Base-by-base conservation (phyloP, 2,797 vertebrate species). In the Sylvilagus floridanus region DNA sequence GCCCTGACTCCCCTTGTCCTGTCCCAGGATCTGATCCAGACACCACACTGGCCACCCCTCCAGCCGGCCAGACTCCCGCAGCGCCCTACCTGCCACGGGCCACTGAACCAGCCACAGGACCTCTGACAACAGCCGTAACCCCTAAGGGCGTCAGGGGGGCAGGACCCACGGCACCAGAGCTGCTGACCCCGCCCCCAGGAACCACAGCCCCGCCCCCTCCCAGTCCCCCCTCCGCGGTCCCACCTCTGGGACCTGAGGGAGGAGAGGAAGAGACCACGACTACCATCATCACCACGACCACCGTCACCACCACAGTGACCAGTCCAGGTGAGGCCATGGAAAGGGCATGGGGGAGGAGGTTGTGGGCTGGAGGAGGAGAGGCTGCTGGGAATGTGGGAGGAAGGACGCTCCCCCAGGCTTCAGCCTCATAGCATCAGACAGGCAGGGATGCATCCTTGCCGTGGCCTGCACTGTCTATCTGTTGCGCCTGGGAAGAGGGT, bases 221-320 rank as follows among this genome's bases (percentile, higher is more conserved):
- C 2, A 93, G 95, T 26, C 95, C 94, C 28, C 96, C 93, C 93
- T 97, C 96, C 35, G 96, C 97, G 52, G 98, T 98, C 66, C 94
- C 98, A 35, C 98, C 98, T 6, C 96, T 98, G 11, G 98, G 98
- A 73, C 95, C 98, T 0, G 99, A 99, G 94, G 95, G 96, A 26
- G 98, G 95, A 62, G 98, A 98, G 8, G 99, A 99, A 94, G 99
- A 99, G 98, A 99, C 99, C 4, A 99, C 99, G 4, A 99, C 99
- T 30, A 99, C 99, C 47, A 98, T 99, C 95, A 99, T 99, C 96
- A 99, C 99, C 72, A 99, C 99, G 0, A 99, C 99, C 7, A 99
- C 99, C 52, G 99, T 99, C 95, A 99, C 99, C 86, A 99, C 99
- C 68, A 99, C 99, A 0, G 99, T 99, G 97, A 99, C 99, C 95